Percentiles rank a stretch among this genome's conserved stretches.
phyloP scores from a whole-genome alignment of 2,888 invertebrate species.

The Eristalis pertinax region DNA sequence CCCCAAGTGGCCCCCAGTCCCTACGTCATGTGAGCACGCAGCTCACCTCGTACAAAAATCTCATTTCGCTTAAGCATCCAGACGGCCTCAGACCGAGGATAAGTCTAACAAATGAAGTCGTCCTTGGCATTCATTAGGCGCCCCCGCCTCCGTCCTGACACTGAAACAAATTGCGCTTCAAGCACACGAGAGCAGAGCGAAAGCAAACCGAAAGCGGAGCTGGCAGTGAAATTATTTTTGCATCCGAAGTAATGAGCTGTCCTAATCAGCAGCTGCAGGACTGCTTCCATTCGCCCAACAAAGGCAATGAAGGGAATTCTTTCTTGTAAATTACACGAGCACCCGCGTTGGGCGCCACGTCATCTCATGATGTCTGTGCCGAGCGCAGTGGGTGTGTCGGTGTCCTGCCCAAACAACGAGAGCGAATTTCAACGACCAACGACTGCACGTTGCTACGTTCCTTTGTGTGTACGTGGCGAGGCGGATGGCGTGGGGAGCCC shows the following conservation, averaged over 20 bases:
- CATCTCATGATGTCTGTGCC: conserved; percentile 41
- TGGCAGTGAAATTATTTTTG: conserved; percentile 51
- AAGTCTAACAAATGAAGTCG: conserved; percentile 25
- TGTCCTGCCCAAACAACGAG: conserved; percentile 49
- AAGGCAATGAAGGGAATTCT: conserved; percentile 51
- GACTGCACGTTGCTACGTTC: conserved; percentile 18
- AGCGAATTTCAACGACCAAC: conserved; percentile 46
- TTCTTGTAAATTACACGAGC: conserved; percentile 48
- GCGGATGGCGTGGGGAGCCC: neutral
- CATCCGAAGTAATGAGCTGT: conserved; percentile 69
- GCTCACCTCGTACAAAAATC: conserved; percentile 17
- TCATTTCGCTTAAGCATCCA: conserved; percentile 43
- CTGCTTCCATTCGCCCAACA: neutral
- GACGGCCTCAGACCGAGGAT: neutral
- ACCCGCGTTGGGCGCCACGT: neutral
- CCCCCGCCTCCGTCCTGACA: conserved; percentile 37
- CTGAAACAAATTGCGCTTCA: conserved; percentile 61
- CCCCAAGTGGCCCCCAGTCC: neutral
- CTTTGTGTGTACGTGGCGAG: conserved; percentile 11
- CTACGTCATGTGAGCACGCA: too few species aligned
- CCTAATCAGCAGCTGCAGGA: conserved; percentile 57
- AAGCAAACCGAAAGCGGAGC: neutral
- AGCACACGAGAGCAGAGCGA: neutral
- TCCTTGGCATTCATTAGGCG: conserved; percentile 65
- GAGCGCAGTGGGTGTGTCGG: conserved; percentile 52